Conservation (phyloP, 1,140 invertebrate species). For the Drosophila insularis region DNA sequence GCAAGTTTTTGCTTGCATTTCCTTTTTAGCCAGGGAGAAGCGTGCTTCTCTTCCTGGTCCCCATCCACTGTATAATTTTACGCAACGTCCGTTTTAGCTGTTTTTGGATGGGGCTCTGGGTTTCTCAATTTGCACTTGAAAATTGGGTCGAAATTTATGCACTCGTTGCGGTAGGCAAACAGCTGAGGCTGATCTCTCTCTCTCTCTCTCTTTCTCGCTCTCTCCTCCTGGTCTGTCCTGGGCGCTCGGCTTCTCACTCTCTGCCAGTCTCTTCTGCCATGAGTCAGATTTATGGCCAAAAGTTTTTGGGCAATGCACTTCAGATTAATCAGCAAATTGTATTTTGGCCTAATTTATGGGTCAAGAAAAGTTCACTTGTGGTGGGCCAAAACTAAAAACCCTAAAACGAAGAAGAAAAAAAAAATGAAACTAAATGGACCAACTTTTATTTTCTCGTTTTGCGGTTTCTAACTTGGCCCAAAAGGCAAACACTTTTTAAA, state of each 20-base stretch:
- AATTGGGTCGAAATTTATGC: slow-evolving; percentile 79
- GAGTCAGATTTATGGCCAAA: slow-evolving; percentile 67
- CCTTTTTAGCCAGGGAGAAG: slow-evolving; percentile 1
- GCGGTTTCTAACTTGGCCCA: not conserved
- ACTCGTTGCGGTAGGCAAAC: slow-evolving; percentile 66
- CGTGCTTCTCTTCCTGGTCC: slow-evolving; percentile 1
- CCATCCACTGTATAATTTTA: slow-evolving; percentile 62
- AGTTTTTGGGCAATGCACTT: slow-evolving; percentile 71
- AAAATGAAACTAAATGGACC: slow-evolving; percentile 11
- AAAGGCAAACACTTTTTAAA: slow-evolving; percentile 1
- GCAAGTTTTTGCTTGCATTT: slow-evolving; percentile 63
- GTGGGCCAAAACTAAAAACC: not conserved
- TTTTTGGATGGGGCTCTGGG: slow-evolving; percentile 24
- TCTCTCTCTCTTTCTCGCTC: not conserved
- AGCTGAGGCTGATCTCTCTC: slow-evolving; percentile 43
- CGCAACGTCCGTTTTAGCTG: slow-evolving; percentile 63
- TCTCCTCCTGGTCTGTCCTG: not conserved
- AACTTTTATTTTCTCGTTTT: slow-evolving; percentile 2
- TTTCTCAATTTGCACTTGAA: slow-evolving; percentile 74
- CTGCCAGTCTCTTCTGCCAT: slow-evolving; percentile 5
- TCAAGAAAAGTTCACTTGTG: slow-evolving; percentile 39
- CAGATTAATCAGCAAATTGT: slow-evolving; percentile 81
- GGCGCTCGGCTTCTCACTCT: not conserved
- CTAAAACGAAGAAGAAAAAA: slow-evolving; percentile 19
- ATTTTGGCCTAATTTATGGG: slow-evolving; percentile 74